Base-by-base conservation (phyloP, 2,888 invertebrate genomes). In the Protodeltote pygarga region DNA sequence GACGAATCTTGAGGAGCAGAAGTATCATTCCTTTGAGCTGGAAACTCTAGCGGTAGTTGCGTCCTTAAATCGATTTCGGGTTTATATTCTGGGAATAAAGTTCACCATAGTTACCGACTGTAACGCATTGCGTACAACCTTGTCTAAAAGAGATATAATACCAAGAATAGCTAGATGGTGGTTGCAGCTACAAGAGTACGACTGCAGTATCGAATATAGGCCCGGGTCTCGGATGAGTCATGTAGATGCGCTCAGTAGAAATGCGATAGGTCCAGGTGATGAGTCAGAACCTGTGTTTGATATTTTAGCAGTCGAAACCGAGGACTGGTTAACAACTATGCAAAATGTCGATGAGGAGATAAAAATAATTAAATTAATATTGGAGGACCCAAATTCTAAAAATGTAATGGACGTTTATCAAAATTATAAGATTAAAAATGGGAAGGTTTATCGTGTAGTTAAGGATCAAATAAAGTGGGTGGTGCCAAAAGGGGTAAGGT, bases 191-290 rank as follows among this genome's bases (percentile, higher is more conserved):
- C n/a, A n/a, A n/a, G n/a, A n/a, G 9, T 79, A 57, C 19, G 59
- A 75, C 35, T 76, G 61, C 32, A 38, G 9, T 3, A 60, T 76
- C 9, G 58, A 70, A 46, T 74, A 75, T 48, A 38, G 75, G 11
- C 46, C 65, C 1, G 68, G 63, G 0, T 21, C 25, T 3, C 19
- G 34, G 2, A 71, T 75, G 67, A 28, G 35, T 4, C 71, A 75
- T 27, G 71, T 65, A 1, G 73, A 76, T 47, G 71, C 72, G 0
- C 38, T 75, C 5, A 77, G 76, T 20, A 23, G 73, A n/a, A 45
- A 53, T 24, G 59, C 70, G 1, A 9, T 61, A 0, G 29, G 21
- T 4, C 5, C 20, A 10, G 28, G 2, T 5, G 2, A 3, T 2
- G 21, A 29, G 11, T 10, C 20, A 1, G 21, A 6, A 8, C 29